Evolutionary conservation across 2,888 invertebrate species (phyloP), one percentile per base, ranked within the genome.

Genomic region (Agonum fuliginosum): DNA sequence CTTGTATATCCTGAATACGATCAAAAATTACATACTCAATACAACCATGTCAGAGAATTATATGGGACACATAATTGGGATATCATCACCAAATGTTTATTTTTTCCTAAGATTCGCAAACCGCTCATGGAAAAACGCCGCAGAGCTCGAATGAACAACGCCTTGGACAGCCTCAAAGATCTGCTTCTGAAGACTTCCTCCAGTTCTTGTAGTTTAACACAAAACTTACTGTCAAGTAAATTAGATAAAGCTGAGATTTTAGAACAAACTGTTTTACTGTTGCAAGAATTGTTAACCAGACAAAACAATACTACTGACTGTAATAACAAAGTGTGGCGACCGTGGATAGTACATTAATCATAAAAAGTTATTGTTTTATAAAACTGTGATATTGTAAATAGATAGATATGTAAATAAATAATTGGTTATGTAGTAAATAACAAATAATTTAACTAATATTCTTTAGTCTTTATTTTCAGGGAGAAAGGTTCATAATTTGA

Each of bases 171-270:
- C n/a, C 83, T 90, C 30, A 89, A 89, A 82, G 84, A 87, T 79
- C 87, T 89, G 67, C 84, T 89, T 19, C 81, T 89, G 65, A 87
- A 88, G 37, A 86, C 87, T 1, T 85, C 86, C 74, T 84, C 86
- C 2, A 81, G 83, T 58, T 81, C 87, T 62, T 83, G 83, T 76
- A 83, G 84, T 62, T 84, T 84, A 51, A 81, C 83, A 81, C 75
- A 80, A 62, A n/a, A n/a, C n/a, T 24, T 84, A 79, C 81, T 89
- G 58, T 90, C 89, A 34, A 87, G 90, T 0, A 91, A 91, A 84
- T 84, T 91, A 81, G 92, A 92, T 83, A 91, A 91, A 83, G 92
- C 92, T 0, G 91, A 91, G 82, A 91, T 92, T 71, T 82, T 92
- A 37, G 91, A 92, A 83, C 88, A 91, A 88, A 91, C 91, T 0